A percentile compares a stretch with the other conserved stretches of the same genome.
Evolutionary conservation across 64 coral and sea anemone genomes (phyloP).

Genomic region (Porites lutea): DNA sequence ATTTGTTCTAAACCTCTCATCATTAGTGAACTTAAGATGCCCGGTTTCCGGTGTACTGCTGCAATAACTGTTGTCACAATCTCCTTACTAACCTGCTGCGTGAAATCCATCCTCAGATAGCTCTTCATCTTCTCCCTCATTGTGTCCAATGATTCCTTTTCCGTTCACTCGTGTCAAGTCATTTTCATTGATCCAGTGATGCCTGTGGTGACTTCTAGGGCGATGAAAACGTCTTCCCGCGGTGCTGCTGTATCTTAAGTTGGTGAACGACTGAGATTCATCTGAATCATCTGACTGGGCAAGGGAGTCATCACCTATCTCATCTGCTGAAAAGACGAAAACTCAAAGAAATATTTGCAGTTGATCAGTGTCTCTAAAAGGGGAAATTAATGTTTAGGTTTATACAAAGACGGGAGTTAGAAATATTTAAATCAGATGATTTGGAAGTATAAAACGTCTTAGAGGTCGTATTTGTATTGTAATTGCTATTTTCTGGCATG

Average conservation of each 20-base stretch:
- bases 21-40: too few relatives aligned
- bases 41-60: too few relatives aligned
- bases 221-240: neutral
- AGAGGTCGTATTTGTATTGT: too few relatives aligned
- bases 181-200: constrained; percentile 21
- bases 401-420: too few relatives aligned
- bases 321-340: neutral
- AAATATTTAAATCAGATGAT: too few relatives aligned
- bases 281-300: neutral
- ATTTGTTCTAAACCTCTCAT: too few relatives aligned
- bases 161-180: neutral
- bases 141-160: constrained; percentile 39
- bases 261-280: neutral
- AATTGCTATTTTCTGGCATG: too few relatives aligned
- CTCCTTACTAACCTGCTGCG: neutral
- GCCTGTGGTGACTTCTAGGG: neutral
- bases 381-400: too few relatives aligned
- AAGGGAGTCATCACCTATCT: neutral
- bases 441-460: too few relatives aligned
- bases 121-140: constrained; percentile 7
- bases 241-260: constrained; percentile 11
- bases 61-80: neutral
- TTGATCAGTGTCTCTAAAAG: too few relatives aligned
- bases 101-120: neutral
- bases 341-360: neutral